Conservation (phyloP, 2,888 invertebrate species). For the Hyposoter didymator region DNA sequence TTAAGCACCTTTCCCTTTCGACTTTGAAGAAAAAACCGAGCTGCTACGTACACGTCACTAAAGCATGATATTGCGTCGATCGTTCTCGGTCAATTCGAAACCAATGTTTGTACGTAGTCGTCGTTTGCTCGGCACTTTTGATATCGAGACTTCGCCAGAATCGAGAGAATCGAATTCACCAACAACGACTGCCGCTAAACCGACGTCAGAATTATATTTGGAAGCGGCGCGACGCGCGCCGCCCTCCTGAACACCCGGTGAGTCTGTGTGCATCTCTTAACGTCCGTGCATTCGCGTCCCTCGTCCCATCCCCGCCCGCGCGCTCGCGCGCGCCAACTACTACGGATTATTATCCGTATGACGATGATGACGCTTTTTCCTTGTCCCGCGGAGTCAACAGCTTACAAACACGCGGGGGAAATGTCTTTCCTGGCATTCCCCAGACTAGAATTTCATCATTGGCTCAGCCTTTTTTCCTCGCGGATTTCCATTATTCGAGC, state of each 20-base stretch:
- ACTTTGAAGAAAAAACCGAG: neutral
- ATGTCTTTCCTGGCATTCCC: neutral
- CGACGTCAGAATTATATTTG: constrained; percentile 74
- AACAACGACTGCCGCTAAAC: constrained; percentile 44
- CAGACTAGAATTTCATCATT: neutral
- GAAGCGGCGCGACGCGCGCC: constrained; percentile 70
- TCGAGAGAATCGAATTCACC: constrained; percentile 43
- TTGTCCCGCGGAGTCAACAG: too few relatives aligned
- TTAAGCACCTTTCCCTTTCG: neutral
- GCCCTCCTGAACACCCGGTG: constrained; percentile 76
- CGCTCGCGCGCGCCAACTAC: neutral
- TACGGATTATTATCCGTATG: constrained; percentile 3
- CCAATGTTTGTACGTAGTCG: constrained; percentile 54
- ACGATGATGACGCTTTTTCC: neutral
- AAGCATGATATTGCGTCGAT: constrained; percentile 66
- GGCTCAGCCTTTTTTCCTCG: neutral
- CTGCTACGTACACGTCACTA: constrained; percentile 19
- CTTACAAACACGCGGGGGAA: neutral
- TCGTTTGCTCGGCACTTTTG: constrained; percentile 43
- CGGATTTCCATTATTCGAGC: too few relatives aligned
- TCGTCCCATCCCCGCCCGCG: neutral
- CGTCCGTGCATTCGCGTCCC: neutral
- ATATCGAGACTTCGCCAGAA: constrained; percentile 49
- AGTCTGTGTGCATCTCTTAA: constrained; percentile 62
- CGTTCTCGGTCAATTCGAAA: constrained; percentile 42